These are phyloP conservation scores for Enoplosus armatus DNA, from an alignment of 2,797 vertebrate genomes.

Conservation along the genomic window DNA sequence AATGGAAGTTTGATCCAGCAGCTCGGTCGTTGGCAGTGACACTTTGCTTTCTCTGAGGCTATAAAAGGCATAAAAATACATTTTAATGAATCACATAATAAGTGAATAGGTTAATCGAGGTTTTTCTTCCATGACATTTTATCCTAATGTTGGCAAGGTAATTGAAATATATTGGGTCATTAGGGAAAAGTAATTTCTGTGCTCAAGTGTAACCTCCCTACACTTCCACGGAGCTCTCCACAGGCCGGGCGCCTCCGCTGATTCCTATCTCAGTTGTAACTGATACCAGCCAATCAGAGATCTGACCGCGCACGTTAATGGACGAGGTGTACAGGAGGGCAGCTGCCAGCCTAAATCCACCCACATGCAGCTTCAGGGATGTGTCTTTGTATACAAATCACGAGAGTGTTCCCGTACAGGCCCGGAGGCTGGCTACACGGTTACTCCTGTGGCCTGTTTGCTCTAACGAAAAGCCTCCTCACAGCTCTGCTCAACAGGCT, in stretches of 20 bases:
- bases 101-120: fast-evolving
- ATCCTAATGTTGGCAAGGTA: background rate
- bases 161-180: background rate
- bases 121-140: background rate
- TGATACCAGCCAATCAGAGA: constrained; percentile 66
- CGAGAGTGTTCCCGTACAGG: constrained; percentile 32
- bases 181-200: constrained; percentile 24
- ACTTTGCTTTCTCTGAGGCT: too few species aligned
- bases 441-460: constrained; percentile 32
- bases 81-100: background rate
- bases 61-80: background rate
- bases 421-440: constrained; percentile 20
- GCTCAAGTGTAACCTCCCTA: constrained; percentile 36
- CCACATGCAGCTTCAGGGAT: constrained; percentile 32
- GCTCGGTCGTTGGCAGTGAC: background rate
- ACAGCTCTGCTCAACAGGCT: constrained; percentile 9
- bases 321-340: constrained; percentile 49
- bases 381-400: constrained; percentile 16
- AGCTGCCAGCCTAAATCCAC: constrained; percentile 37
- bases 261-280: constrained; percentile 79
- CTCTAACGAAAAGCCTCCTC: constrained; percentile 17
- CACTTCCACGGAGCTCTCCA: constrained; percentile 20
- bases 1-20: background rate
- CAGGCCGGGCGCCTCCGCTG: constrained; percentile 76
- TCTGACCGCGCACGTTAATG: constrained; percentile 58